A percentile compares a stretch with the other conserved stretches of the same genome.
Conservation (phyloP, 2,888 invertebrate species). For the Cataglyphis albicans region DNA sequence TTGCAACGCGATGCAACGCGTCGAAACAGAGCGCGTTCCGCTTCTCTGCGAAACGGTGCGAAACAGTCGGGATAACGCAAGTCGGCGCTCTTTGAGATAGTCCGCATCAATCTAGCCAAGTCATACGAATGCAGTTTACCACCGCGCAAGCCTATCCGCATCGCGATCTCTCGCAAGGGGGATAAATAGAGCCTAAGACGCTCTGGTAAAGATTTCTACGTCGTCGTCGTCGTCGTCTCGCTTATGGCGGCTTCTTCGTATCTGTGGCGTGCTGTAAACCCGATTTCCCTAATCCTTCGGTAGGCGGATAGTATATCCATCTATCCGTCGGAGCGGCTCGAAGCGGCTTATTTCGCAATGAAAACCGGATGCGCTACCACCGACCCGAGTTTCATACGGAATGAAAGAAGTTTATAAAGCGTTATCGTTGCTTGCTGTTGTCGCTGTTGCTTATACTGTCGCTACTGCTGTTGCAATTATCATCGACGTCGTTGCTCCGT, state of each 20-base stretch:
- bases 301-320: slow-evolving; percentile 66
- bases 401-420: slow-evolving; percentile 60
- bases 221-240: slow-evolving; percentile 55
- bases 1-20: neutral
- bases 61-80: slow-evolving; percentile 33
- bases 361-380: slow-evolving; percentile 63
- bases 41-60: slow-evolving; percentile 20
- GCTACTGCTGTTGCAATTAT: slow-evolving; percentile 7
- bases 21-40: slow-evolving; percentile 26
- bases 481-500: neutral
- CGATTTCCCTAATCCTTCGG: slow-evolving; percentile 73
- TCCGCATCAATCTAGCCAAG: slow-evolving; percentile 55
- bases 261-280: slow-evolving; percentile 60
- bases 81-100: slow-evolving; percentile 68
- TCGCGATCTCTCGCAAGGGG: slow-evolving; percentile 62
- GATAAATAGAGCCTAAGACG: slow-evolving; percentile 69
- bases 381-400: slow-evolving; percentile 39
- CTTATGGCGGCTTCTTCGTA: slow-evolving; percentile 42
- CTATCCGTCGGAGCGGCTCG: slow-evolving; percentile 58
- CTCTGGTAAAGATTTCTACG: slow-evolving; percentile 67
- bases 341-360: slow-evolving; percentile 70
- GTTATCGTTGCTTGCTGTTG: slow-evolving; percentile 26
- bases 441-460: slow-evolving; percentile 3
- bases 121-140: slow-evolving; percentile 66
- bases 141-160: slow-evolving; percentile 67